Evolutionary conservation across 2,888 invertebrate genomes (phyloP).

Genomic region (Tetrapedia diversipes): DNA sequence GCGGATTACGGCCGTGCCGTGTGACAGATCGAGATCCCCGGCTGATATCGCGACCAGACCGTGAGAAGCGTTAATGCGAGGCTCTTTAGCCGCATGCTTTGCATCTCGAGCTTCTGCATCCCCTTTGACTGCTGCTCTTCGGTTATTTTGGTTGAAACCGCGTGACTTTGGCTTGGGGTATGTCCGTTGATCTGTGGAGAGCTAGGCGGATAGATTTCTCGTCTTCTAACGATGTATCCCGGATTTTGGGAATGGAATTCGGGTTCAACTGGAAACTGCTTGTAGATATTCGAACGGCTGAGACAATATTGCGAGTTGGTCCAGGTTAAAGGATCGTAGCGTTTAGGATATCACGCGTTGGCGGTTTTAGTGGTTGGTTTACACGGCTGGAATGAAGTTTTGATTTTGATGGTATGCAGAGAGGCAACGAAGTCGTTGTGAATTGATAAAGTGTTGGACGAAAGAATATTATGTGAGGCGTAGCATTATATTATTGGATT

Average conservation of each 20-base stretch:
- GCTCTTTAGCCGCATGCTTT: constrained; percentile 14
- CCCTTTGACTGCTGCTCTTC: no score
- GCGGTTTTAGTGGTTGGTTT: neutral
- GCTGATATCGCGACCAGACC: constrained; percentile 10
- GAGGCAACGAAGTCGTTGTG: no score
- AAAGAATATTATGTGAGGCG: neutral
- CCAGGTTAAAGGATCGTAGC: neutral
- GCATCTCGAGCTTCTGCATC: neutral
- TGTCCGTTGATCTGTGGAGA: no score
- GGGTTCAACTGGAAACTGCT: neutral
- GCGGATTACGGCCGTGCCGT: constrained; percentile 13
- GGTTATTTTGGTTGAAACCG: no score
- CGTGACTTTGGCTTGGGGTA: no score
- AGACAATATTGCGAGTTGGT: neutral
- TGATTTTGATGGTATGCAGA: neutral
- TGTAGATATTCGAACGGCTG: neutral
- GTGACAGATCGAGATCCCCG: constrained; percentile 32
- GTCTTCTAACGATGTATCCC: neutral
- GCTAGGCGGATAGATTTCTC: no score
- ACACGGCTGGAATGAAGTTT: constrained; percentile 1
- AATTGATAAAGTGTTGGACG: neutral
- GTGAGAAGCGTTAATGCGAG: constrained; percentile 7
- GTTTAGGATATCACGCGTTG: neutral
- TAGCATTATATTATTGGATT: no score
- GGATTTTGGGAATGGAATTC: neutral